A percentile compares a stretch with the other conserved stretches of the same genome.
Evolutionary conservation across 2,888 invertebrate genomes (phyloP).

Genomic region (Peribatodes rhomboidaria): DNA sequence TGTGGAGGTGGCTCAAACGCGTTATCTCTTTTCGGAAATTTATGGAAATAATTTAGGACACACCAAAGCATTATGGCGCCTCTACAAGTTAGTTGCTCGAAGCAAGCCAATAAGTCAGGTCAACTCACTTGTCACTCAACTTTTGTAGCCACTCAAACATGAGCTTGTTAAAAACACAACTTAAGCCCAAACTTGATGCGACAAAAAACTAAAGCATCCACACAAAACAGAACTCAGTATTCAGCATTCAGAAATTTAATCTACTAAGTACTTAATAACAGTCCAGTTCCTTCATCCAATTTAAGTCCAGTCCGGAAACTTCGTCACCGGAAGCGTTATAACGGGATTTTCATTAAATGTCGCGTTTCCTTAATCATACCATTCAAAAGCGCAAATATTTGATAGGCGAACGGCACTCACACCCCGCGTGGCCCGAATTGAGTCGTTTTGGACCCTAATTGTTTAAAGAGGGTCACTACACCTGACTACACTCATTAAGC

Average conservation of each 20-base stretch:
- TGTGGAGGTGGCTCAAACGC: too few species aligned
- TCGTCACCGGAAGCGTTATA: conserved; percentile 22
- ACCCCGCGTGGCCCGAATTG: conserved; percentile 46
- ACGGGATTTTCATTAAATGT: conserved; percentile 43
- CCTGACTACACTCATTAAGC: conserved; percentile 63
- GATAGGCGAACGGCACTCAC: conserved; percentile 44
- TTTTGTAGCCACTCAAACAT: not conserved
- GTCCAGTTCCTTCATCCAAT: conserved; percentile 15
- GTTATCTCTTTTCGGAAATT: too few species aligned
- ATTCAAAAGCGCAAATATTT: conserved; percentile 49
- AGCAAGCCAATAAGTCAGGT: too few species aligned
- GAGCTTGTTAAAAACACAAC: not conserved
- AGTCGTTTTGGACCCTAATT: conserved; percentile 56
- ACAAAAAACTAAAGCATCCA: not conserved
- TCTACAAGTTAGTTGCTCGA: too few species aligned
- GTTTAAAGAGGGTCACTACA: conserved; percentile 60
- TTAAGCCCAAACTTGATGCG: not conserved
- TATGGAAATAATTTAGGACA: too few species aligned
- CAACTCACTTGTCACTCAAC: too few species aligned
- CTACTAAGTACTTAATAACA: conserved; percentile 23
- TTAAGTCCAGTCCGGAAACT: conserved; percentile 25
- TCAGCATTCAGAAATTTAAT: conserved; percentile 19
- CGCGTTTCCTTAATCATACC: conserved; percentile 45
- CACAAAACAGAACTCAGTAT: not conserved
- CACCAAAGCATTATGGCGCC: too few species aligned